Evolutionary conservation across 2,113 vertebrate species (phyloP).

Genomic region (Crotalus helleri): DNA sequence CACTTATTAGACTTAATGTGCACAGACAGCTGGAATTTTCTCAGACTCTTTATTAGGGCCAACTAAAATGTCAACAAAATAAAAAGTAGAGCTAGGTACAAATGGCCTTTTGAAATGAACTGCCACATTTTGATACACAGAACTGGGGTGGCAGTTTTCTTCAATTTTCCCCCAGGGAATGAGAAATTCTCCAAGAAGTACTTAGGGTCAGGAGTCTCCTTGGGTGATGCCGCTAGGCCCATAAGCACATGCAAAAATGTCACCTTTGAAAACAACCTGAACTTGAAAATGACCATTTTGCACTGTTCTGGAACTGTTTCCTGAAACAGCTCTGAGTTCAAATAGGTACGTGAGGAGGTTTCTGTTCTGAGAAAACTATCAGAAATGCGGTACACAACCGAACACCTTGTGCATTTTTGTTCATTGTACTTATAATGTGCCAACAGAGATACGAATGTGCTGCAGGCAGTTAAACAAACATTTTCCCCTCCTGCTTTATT

Average conservation of each 20-base stretch:
- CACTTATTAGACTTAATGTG: not conserved
- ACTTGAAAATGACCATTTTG: not conserved
- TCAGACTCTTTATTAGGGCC: not conserved
- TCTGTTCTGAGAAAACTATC: not conserved
- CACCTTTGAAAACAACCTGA: not conserved
- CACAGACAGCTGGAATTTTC: not conserved
- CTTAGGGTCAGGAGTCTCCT: not conserved
- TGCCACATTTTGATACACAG: not conserved
- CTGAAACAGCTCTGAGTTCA: not conserved
- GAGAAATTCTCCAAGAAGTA: not conserved
- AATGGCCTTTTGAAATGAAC: not conserved
- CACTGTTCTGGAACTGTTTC: not conserved
- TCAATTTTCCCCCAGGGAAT: not conserved
- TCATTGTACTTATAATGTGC: not conserved
- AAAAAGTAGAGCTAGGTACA: not conserved
- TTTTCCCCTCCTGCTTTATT: not conserved
- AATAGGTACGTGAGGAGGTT: not conserved
- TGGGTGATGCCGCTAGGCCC: not conserved
- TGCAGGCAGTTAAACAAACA: not conserved
- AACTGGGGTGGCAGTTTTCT: not conserved
- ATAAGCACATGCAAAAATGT: not conserved
- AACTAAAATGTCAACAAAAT: not conserved
- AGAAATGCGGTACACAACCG: not conserved
- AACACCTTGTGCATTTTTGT: not conserved
- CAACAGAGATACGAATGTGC: not conserved